Conservation (phyloP, 2,797 vertebrate species). For the Nothura maculosa region DNA sequence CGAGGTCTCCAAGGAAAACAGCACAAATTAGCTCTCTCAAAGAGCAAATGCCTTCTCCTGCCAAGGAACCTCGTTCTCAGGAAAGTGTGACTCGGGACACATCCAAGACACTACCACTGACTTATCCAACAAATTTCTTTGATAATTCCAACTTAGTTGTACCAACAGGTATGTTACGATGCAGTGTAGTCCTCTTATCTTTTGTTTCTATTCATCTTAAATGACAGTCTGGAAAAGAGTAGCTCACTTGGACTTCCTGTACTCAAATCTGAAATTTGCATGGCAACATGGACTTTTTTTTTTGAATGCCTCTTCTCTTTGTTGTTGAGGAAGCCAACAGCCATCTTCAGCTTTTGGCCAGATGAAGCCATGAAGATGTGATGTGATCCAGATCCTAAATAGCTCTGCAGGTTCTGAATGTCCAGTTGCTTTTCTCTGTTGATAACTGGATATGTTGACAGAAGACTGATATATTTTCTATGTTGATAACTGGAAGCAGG, state of each 20-base stretch:
- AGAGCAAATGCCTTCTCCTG: slow-evolving; percentile 39
- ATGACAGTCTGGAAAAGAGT: neutral
- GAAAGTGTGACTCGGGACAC: slow-evolving; percentile 5
- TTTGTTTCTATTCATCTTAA: too few relatives aligned
- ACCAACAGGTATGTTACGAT: slow-evolving; percentile 61
- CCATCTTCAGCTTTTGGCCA: too few relatives aligned
- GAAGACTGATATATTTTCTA: too few relatives aligned
- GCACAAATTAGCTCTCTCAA: neutral
- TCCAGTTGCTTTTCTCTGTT: neutral
- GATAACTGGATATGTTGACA: too few relatives aligned
- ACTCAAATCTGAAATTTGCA: neutral
- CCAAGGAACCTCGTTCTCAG: slow-evolving; percentile 28
- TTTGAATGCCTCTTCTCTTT: neutral
- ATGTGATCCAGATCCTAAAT: neutral
- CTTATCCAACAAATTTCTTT: slow-evolving; percentile 71
- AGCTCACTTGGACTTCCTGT: neutral
- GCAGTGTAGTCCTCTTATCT: neutral
- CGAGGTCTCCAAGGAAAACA: slow-evolving; percentile 64
- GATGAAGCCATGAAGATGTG: neutral
- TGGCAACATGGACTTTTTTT: neutral
- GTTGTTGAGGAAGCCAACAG: neutral
- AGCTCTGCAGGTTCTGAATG: neutral
- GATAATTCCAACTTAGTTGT: slow-evolving; percentile 77
- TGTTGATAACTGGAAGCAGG: neutral
- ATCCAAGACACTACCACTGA: slow-evolving; percentile 28